A percentile compares a stretch with the other conserved stretches of the same genome.
These are phyloP conservation scores for Dorcus parallelipipedus DNA, from an alignment of 2,888 invertebrate species.

Conservation along the genomic window DNA sequence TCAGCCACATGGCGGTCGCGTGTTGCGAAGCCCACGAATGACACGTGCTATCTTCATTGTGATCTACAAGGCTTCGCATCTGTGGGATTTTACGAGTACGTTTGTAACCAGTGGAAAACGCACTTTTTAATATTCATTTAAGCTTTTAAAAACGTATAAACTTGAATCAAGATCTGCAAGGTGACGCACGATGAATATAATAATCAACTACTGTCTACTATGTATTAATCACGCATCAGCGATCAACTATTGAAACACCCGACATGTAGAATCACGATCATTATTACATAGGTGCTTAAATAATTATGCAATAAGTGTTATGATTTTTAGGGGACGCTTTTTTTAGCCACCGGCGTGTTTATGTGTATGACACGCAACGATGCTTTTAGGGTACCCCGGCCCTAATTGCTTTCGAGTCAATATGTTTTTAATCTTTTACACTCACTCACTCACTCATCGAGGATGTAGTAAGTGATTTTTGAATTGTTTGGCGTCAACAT, in stretches of 20 bases:
- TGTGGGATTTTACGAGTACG: background rate
- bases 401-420: background rate
- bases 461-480: too few species aligned
- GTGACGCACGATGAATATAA: too few species aligned
- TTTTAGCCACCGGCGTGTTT: slow-evolving; percentile 15
- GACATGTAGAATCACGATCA: background rate
- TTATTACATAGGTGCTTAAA: background rate
- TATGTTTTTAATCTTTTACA: background rate
- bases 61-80: slow-evolving; percentile 11
- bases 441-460: too few species aligned
- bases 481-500: too few species aligned
- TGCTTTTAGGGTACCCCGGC: slow-evolving; percentile 5
- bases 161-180: too few species aligned
- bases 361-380: slow-evolving; percentile 18
- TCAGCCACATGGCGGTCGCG: slow-evolving; percentile 47
- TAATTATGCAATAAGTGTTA: slow-evolving; percentile 23
- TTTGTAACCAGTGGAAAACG: too few species aligned
- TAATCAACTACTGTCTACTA: too few species aligned
- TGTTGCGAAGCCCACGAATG: slow-evolving; percentile 38
- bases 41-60: slow-evolving; percentile 12
- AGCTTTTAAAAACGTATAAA: too few species aligned
- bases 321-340: slow-evolving; percentile 20
- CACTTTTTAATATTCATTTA: too few species aligned
- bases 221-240: background rate
- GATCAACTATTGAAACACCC: background rate